These are phyloP conservation scores for Sycophaga agraensis DNA, from an alignment of 1,140 invertebrate genomes.

Conservation along the genomic window DNA sequence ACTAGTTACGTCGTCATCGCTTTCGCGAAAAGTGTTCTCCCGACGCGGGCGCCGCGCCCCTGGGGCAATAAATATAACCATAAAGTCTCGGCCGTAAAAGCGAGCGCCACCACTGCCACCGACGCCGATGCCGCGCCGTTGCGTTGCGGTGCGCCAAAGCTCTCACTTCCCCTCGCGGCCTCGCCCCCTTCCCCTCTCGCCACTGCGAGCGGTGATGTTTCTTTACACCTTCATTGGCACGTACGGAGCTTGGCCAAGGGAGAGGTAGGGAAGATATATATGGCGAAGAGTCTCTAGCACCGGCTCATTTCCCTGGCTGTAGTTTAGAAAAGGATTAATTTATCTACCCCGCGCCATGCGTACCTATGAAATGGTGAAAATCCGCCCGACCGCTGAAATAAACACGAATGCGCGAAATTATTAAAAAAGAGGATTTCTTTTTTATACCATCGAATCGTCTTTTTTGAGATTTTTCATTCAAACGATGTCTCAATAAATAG, in stretches of 20 bases:
- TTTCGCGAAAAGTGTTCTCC: slow-evolving; percentile 36
- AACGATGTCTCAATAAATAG: too few relatives aligned
- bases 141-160: slow-evolving; percentile 3
- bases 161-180: not conserved
- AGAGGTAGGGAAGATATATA: slow-evolving; percentile 40
- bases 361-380: slow-evolving; percentile 7
- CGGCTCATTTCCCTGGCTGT: not conserved
- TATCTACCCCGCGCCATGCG: too few relatives aligned
- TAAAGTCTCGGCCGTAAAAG: slow-evolving; percentile 42
- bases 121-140: not conserved
- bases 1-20: slow-evolving; percentile 45
- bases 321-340: slow-evolving; percentile 16
- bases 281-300: slow-evolving; percentile 17
- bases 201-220: too few relatives aligned
- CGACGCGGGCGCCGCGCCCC: not conserved
- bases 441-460: too few relatives aligned
- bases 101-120: slow-evolving; percentile 23
- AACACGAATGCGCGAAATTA: too few relatives aligned
- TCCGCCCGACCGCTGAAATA: slow-evolving; percentile 9
- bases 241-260: too few relatives aligned
- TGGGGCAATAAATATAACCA: slow-evolving; percentile 44
- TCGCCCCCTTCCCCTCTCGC: too few relatives aligned
- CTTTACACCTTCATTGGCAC: slow-evolving; percentile 38
- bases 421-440: too few relatives aligned
- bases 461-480: too few relatives aligned